Conservation (phyloP, 2,888 invertebrate genomes). For the Teinopalpus imperialis region DNA sequence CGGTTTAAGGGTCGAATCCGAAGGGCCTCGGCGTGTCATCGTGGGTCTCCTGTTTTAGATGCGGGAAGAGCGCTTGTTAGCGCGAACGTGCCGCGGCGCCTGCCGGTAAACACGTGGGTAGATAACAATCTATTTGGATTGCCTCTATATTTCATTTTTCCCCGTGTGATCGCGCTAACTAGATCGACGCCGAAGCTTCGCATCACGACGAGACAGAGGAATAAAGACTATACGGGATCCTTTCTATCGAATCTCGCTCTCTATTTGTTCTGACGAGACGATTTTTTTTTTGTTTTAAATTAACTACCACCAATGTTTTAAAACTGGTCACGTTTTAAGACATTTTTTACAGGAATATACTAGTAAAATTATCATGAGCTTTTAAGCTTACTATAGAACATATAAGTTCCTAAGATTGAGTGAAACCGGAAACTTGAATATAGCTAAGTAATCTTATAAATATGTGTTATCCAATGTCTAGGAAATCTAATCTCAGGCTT, state of each 20-base stretch:
- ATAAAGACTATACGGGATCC: constrained; percentile 73
- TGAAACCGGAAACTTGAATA: too few relatives aligned
- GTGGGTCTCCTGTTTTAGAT: constrained; percentile 50
- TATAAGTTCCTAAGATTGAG: too few relatives aligned
- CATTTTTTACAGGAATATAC: too few relatives aligned
- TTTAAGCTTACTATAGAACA: too few relatives aligned
- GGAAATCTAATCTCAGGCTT: too few relatives aligned
- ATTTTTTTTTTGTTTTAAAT: not conserved
- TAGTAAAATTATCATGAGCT: too few relatives aligned
- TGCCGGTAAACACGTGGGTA: constrained; percentile 80
- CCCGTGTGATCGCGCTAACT: constrained; percentile 73
- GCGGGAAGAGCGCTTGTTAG: constrained; percentile 70
- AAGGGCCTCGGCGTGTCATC: constrained; percentile 58
- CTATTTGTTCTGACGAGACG: constrained; percentile 35
- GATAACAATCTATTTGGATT: constrained; percentile 83
- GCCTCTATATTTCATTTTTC: constrained; percentile 82
- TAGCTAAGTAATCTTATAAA: too few relatives aligned
- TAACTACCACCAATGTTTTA: too few relatives aligned
- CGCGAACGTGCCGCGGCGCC: constrained; percentile 74
- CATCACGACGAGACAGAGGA: constrained; percentile 49
- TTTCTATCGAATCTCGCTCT: constrained; percentile 49
- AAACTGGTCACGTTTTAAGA: too few relatives aligned
- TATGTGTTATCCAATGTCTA: too few relatives aligned
- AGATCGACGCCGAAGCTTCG: constrained; percentile 69
- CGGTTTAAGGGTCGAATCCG: constrained; percentile 42